These are phyloP conservation scores for Chelon auratus DNA, from an alignment of 2,797 vertebrate genomes.

Conservation along the genomic window DNA sequence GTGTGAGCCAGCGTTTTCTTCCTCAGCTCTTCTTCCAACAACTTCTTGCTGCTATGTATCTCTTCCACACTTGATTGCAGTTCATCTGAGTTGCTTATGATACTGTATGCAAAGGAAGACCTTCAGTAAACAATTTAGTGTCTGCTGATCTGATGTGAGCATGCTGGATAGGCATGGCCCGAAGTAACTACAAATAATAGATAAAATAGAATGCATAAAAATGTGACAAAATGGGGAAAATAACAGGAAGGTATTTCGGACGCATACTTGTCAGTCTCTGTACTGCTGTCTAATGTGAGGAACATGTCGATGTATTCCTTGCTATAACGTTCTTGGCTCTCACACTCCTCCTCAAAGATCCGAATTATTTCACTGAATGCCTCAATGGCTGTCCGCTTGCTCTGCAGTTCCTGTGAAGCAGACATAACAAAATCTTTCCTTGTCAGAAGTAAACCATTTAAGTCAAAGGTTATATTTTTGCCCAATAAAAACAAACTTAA, in stretches of 20 bases:
- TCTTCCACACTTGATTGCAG: conserved; percentile 90
- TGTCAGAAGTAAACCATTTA: too few species aligned
- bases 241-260: neutral
- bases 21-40: conserved; percentile 92
- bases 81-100: conserved; percentile 90
- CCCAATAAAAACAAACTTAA: neutral
- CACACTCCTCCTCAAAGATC: conserved; percentile 95
- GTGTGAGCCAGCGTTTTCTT: conserved; percentile 88
- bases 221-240: neutral
- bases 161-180: neutral
- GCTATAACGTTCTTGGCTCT: conserved; percentile 92
- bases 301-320: conserved; percentile 94
- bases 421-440: neutral
- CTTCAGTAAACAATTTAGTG: neutral
- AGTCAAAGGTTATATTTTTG: neutral
- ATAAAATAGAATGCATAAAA: neutral
- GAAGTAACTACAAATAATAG: neutral
- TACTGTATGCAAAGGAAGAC: conserved; percentile 70
- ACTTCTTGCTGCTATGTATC: conserved; percentile 93
- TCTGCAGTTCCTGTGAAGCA: conserved; percentile 88
- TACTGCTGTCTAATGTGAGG: conserved; percentile 87
- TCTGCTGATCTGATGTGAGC: neutral
- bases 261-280: conserved; percentile 88
- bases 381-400: conserved; percentile 92
- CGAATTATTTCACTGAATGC: conserved; percentile 95